Evolutionary conservation across 2,797 vertebrate genomes (phyloP), one percentile per base, ranked within the genome.

Genomic region (Leptatherina wallacei): DNA sequence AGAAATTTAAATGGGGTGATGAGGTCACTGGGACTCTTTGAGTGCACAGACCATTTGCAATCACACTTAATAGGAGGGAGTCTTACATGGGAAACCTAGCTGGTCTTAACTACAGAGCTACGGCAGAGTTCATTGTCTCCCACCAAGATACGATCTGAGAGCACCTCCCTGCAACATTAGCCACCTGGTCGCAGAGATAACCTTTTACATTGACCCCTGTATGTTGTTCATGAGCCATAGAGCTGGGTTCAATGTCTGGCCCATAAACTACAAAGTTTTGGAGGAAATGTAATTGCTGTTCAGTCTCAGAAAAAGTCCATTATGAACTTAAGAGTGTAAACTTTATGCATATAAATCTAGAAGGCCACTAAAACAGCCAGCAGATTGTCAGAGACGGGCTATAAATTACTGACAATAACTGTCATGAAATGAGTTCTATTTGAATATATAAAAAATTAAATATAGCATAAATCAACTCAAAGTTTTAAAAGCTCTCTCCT

Each of bases 71-170:
- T 58, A 51, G 75, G 38, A 74, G 66, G 60, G 30, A 57, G 9
- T 70, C 40, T 78, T 77, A 88, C 76, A 69, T 12, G 61, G 56
- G 72, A 58, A 64, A 73, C 52, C 63, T 62, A 51, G 56, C 2
- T 47, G 42, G 20, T 59, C 14, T 79, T 20, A 54, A 56, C 76
- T 62, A 52, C 55, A 42, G 60, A 61, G 52, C 29, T 27, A 65
- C 67, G 69, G 65, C 58, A 69, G 74, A 70, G 77, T 59, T 82
- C 69, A 73, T 69, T 67, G 77, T 75, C 75, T 88, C 64, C 44
- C 6, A 8, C 5, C 0, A 0, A 77, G 81, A 82, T 84, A 78
- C 0, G 36, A 82, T 86, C 61, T 78, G 64, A 71, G 71, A 84
- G 65, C 82, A 70, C 47, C 82, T 82, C 77, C 77, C 69, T 42